These are phyloP conservation scores for Acanthosoma haemorrhoidale DNA, from an alignment of 2,888 invertebrate species.

Conservation along the genomic window DNA sequence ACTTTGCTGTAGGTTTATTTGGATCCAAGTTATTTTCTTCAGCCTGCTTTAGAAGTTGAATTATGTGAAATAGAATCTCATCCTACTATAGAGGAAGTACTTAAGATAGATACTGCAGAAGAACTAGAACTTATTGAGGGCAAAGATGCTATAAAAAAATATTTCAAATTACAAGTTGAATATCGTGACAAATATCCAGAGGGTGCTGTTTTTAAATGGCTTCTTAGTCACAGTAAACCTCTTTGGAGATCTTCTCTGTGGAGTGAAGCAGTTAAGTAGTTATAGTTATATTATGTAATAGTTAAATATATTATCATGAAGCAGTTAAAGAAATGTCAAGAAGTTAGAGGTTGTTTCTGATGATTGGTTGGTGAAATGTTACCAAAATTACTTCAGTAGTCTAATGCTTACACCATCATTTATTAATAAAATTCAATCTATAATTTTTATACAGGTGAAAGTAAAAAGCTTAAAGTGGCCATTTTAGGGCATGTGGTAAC, in stretches of 20 bases:
- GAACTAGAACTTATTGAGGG: not conserved
- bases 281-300: not conserved
- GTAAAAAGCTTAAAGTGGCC: not conserved
- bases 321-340: too few species aligned
- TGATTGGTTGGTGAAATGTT: too few species aligned
- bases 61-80: not conserved
- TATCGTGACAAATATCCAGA: not conserved
- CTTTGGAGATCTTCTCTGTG: slow-evolving; percentile 21
- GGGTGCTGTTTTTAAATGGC: not conserved
- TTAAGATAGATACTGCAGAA: not conserved
- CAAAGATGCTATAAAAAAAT: not conserved
- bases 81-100: not conserved
- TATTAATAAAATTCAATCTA: not conserved
- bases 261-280: slow-evolving; percentile 10
- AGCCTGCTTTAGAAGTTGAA: not conserved
- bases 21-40: slow-evolving; percentile 9
- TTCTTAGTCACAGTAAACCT: slow-evolving; percentile 1
- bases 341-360: too few species aligned
- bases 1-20: not conserved
- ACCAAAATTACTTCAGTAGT: not conserved
- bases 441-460: not conserved
- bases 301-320: too few species aligned
- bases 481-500: not conserved
- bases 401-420: not conserved
- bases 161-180: not conserved